These are phyloP conservation scores for Acrobasis suavella DNA, from an alignment of 2,888 invertebrate species.

Conservation along the genomic window DNA sequence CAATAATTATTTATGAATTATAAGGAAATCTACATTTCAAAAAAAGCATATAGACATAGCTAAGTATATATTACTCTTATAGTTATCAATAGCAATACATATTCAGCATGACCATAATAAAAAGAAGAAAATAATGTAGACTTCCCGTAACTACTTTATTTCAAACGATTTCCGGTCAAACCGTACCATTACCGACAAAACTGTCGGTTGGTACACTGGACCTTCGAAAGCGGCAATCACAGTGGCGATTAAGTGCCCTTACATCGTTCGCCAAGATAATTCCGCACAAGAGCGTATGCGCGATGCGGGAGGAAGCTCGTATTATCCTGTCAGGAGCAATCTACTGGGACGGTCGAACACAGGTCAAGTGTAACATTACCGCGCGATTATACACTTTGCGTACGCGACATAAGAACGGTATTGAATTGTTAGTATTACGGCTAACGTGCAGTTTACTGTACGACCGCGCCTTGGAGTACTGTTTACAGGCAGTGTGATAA, in stretches of 20 bases:
- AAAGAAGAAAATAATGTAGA: too few relatives aligned
- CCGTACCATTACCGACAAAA: too few relatives aligned
- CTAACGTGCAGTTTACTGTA: background rate
- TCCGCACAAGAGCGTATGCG: slow-evolving; percentile 62
- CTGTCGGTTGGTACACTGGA: background rate
- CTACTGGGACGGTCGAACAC: slow-evolving; percentile 46
- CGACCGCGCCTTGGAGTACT: slow-evolving; percentile 48
- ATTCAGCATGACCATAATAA: too few relatives aligned
- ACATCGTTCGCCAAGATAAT: slow-evolving; percentile 55
- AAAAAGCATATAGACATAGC: too few relatives aligned
- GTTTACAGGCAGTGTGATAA: slow-evolving; percentile 44
- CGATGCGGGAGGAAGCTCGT: slow-evolving; percentile 77
- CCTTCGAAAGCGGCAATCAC: slow-evolving; percentile 27
- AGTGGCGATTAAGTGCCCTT: slow-evolving; percentile 59
- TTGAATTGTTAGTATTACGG: background rate
- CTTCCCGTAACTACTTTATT: background rate
- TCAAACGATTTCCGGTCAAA: background rate
- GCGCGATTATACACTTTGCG: too few relatives aligned
- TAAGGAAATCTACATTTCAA: too few relatives aligned
- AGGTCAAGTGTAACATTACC: background rate
- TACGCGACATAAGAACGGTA: background rate
- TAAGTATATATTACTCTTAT: too few relatives aligned
- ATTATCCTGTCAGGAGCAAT: slow-evolving; percentile 80
- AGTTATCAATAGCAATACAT: too few relatives aligned
- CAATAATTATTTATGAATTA: too few relatives aligned